Evolutionary conservation across 2,888 invertebrate genomes (phyloP).

Genomic region (Meiosimyza platycephala): DNA sequence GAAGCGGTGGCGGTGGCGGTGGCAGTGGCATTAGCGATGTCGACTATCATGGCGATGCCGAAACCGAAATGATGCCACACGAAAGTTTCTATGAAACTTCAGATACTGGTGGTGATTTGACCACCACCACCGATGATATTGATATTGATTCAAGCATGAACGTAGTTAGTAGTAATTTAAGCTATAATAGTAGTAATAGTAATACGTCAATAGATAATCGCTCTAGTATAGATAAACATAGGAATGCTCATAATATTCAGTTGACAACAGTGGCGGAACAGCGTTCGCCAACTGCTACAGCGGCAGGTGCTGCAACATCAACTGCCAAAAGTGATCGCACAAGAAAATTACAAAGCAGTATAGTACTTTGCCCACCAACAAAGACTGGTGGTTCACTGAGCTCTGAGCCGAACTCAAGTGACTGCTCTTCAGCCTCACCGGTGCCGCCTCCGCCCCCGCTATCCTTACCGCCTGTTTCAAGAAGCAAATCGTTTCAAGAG

Average conservation of each 20-base stretch:
- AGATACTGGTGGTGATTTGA: slow-evolving; percentile 63
- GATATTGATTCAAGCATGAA: slow-evolving; percentile 65
- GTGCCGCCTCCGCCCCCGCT: slow-evolving; percentile 41
- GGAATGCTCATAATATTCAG: slow-evolving; percentile 48
- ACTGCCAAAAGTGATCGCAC: not conserved
- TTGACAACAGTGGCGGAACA: slow-evolving; percentile 40
- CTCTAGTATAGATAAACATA: slow-evolving; percentile 46
- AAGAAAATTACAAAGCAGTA: slow-evolving; percentile 13
- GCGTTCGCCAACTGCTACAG: slow-evolving; percentile 40
- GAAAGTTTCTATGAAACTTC: slow-evolving; percentile 66
- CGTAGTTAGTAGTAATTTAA: slow-evolving; percentile 63
- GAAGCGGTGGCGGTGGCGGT: not conserved
- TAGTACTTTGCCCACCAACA: slow-evolving; percentile 19
- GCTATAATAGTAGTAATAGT: slow-evolving; percentile 67
- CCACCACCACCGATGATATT: slow-evolving; percentile 55
- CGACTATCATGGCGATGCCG: slow-evolving; percentile 59
- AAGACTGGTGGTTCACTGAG: slow-evolving; percentile 50
- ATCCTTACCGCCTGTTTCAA: slow-evolving; percentile 56
- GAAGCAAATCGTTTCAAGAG: slow-evolving; percentile 68
- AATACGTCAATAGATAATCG: slow-evolving; percentile 63
- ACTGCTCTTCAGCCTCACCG: slow-evolving; percentile 59
- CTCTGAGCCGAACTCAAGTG: slow-evolving; percentile 61
- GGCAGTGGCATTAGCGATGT: slow-evolving; percentile 51
- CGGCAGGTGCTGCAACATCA: not conserved
- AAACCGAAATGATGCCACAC: slow-evolving; percentile 49